These are phyloP conservation scores for Zaprionus davidi DNA, from an alignment of 1,140 invertebrate species.

Conservation along the genomic window DNA sequence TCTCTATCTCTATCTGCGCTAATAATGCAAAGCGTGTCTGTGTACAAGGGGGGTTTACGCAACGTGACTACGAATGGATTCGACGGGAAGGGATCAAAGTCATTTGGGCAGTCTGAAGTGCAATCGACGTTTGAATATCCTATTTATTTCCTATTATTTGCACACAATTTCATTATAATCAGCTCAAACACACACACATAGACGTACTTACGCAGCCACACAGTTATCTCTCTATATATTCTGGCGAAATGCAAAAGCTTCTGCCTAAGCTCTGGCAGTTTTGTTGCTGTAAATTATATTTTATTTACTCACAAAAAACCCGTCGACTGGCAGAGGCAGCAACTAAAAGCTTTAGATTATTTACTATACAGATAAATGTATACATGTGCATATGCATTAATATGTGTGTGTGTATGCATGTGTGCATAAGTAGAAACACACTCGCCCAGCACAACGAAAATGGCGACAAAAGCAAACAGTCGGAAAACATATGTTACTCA, in stretches of 20 bases:
- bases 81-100: slow-evolving; percentile 2
- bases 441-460: slow-evolving; percentile 52
- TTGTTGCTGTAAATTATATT: slow-evolving; percentile 68
- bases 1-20: slow-evolving; percentile 4
- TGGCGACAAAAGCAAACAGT: slow-evolving; percentile 79
- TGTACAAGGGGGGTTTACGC: slow-evolving; percentile 11
- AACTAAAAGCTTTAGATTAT: slow-evolving; percentile 57
- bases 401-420: not conserved
- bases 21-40: slow-evolving; percentile 15
- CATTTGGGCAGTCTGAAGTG: slow-evolving; percentile 16
- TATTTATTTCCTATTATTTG: slow-evolving; percentile 25
- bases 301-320: slow-evolving; percentile 56
- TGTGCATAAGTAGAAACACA: slow-evolving; percentile 26
- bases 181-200: slow-evolving; percentile 16
- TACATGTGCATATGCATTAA: slow-evolving; percentile 14
- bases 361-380: slow-evolving; percentile 38
- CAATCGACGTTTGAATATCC: slow-evolving; percentile 15
- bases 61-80: slow-evolving; percentile 19
- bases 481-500: slow-evolving; percentile 76
- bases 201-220: slow-evolving; percentile 1
- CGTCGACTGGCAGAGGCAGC: slow-evolving; percentile 51
- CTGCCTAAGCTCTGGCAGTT: slow-evolving; percentile 36
- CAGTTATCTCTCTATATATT: slow-evolving; percentile 66
- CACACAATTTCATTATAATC: slow-evolving; percentile 22
- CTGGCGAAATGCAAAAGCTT: slow-evolving; percentile 80